These are phyloP conservation scores for Athalia rosae DNA, from an alignment of 2,888 invertebrate genomes.

Conservation along the genomic window DNA sequence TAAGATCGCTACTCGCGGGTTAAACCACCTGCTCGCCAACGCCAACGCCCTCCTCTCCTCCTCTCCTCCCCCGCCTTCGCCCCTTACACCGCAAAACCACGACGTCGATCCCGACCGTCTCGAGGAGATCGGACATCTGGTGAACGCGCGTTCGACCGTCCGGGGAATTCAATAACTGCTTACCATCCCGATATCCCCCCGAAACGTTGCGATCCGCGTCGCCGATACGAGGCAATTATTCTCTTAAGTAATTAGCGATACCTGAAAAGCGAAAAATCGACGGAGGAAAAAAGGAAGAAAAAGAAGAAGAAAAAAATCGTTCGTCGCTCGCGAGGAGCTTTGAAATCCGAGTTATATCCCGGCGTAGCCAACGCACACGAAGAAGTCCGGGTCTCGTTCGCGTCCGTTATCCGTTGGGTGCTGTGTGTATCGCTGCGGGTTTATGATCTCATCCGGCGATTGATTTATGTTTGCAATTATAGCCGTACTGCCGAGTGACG, in stretches of 20 bases:
- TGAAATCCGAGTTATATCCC: too few relatives aligned
- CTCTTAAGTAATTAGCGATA: too few relatives aligned
- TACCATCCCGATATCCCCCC: neutral
- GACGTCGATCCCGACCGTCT: too few relatives aligned
- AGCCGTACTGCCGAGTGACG: slow-evolving; percentile 70
- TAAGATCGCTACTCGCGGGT: slow-evolving; percentile 57
- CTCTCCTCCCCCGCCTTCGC: slow-evolving; percentile 39
- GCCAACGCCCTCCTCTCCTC: too few relatives aligned
- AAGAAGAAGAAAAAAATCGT: too few relatives aligned
- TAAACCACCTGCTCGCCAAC: slow-evolving; percentile 50
- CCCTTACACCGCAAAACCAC: neutral
- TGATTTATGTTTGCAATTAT: slow-evolving; percentile 74
- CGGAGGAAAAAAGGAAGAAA: neutral
- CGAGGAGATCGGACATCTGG: too few relatives aligned
- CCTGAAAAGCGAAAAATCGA: neutral
- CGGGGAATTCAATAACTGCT: too few relatives aligned
- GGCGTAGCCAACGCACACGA: slow-evolving; percentile 43
- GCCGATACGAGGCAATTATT: too few relatives aligned
- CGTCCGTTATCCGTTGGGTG: slow-evolving; percentile 54
- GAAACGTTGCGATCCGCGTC: neutral
- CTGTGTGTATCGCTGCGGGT: slow-evolving; percentile 71
- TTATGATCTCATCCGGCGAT: slow-evolving; percentile 73
- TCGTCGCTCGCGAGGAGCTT: too few relatives aligned
- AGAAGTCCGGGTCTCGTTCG: slow-evolving; percentile 48
- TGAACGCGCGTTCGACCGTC: too few relatives aligned